These are phyloP conservation scores for Junonia oenone DNA, from an alignment of 2,888 invertebrate species.

Conservation along the genomic window DNA sequence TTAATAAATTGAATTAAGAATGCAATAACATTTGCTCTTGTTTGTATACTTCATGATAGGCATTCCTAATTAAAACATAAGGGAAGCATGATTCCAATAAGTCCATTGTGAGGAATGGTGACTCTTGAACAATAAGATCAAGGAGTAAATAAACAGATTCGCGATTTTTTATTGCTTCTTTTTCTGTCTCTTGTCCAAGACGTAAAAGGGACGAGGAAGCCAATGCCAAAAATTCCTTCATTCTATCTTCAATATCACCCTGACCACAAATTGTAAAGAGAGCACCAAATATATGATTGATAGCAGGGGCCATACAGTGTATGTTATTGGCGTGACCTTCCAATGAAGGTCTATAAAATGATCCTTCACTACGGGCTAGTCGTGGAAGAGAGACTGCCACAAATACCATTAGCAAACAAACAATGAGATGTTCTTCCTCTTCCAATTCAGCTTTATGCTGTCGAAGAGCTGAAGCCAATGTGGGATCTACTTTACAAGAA, in stretches of 20 bases:
- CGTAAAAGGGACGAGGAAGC: constrained; percentile 97
- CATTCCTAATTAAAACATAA: constrained; percentile 97
- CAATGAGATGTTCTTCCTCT: constrained; percentile 95
- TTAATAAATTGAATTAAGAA: constrained; percentile 44
- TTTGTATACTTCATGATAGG: constrained; percentile 97
- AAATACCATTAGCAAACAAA: constrained; percentile 98
- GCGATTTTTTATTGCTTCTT: constrained; percentile 94
- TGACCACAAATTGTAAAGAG: constrained; percentile 97
- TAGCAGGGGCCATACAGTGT: constrained; percentile 98
- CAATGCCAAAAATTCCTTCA: constrained; percentile 96
- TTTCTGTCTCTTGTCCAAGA: constrained; percentile 96
- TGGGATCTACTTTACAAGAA: constrained; percentile 96
- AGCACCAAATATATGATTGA: constrained; percentile 97
- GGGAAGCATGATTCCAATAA: constrained; percentile 99
- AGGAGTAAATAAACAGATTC: constrained; percentile 98
- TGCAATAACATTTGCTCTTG: constrained; percentile 85
- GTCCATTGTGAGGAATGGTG: constrained; percentile 99
- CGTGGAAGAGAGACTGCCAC: constrained; percentile 98
- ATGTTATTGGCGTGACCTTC: constrained; percentile 99
- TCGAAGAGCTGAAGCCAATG: constrained; percentile 92
- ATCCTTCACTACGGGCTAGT: constrained; percentile 92
- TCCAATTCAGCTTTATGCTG: constrained; percentile 92
- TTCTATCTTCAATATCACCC: constrained; percentile 97
- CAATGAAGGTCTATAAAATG: constrained; percentile 91
- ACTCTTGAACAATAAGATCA: constrained; percentile 98